A percentile compares a stretch with the other conserved stretches of the same genome.
Conservation (phyloP, 2,888 invertebrate species). For the Tiphia femorata region DNA sequence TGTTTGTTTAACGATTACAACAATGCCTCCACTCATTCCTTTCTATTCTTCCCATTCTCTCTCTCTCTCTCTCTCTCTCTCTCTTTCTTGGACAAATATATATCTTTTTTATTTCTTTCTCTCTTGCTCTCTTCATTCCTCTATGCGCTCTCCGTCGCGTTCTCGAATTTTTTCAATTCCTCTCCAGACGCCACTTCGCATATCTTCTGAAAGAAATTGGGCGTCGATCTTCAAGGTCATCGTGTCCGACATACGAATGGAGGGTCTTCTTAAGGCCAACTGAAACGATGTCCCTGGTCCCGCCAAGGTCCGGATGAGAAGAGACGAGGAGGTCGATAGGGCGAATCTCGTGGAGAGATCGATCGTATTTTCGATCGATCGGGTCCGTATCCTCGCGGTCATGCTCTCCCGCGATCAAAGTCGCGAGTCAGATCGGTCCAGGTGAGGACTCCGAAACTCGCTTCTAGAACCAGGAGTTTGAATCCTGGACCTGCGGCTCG, state of each 20-base stretch:
- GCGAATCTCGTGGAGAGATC: not conserved
- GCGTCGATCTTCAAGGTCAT: no score
- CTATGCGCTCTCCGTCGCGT: not conserved
- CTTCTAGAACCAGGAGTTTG: constrained; percentile 63
- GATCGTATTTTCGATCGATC: no score
- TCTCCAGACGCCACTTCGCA: no score
- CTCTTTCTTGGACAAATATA: not conserved
- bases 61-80: not conserved
- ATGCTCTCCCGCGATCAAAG: constrained; percentile 6
- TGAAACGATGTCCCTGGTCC: no score
- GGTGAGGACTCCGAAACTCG: constrained; percentile 37
- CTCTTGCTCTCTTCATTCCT: constrained; percentile 1
- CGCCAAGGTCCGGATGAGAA: no score
- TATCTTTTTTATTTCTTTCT: not conserved
- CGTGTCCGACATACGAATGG: no score
- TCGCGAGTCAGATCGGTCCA: constrained; percentile 27
- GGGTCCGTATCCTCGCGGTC: not conserved
- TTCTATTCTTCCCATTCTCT: not conserved
- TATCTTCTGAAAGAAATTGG: no score
- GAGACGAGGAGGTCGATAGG: no score
- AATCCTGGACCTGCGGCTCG: constrained; percentile 62
- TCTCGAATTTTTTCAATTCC: no score
- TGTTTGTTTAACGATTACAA: constrained; percentile 8
- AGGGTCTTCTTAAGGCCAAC: no score
- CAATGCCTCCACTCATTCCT: not conserved